Percentiles rank a stretch among this genome's conserved stretches.
Evolutionary conservation across 2,888 invertebrate genomes (phyloP).

Genomic region (Sclerodermus sp.): DNA sequence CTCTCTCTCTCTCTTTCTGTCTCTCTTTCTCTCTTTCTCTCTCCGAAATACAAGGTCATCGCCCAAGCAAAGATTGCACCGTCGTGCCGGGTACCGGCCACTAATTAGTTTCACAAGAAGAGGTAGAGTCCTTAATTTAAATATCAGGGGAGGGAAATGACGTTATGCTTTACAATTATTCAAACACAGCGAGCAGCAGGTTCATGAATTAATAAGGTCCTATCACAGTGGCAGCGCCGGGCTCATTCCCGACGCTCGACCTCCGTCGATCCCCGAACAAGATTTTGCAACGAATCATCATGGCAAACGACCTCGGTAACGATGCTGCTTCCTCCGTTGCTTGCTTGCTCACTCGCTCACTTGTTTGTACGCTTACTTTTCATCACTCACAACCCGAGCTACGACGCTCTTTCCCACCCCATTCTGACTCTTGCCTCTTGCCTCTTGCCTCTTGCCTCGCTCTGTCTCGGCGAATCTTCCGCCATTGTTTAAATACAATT

Average conservation of each 20-base stretch:
- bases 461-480: constrained; percentile 35
- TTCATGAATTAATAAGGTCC: constrained; percentile 48
- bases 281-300: constrained; percentile 33
- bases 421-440: constrained; percentile 5
- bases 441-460: constrained; percentile 6
- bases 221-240: constrained; percentile 29
- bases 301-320: constrained; percentile 38
- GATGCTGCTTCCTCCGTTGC: constrained; percentile 28
- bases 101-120: constrained; percentile 30
- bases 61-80: no score
- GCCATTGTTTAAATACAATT: constrained; percentile 66
- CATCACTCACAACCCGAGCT: constrained; percentile 9
- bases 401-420: constrained; percentile 13
- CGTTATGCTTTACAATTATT: constrained; percentile 47
- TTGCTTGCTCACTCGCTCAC: constrained; percentile 30
- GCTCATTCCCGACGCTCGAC: constrained; percentile 26
- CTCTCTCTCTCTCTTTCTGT: no score
- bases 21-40: no score
- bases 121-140: constrained; percentile 42
- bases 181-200: constrained; percentile 28
- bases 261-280: constrained; percentile 20
- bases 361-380: constrained; percentile 50
- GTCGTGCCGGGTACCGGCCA: constrained; percentile 11
- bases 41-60: no score
- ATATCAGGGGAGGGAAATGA: constrained; percentile 26